A percentile compares a stretch with the other conserved stretches of the same genome.
These are phyloP conservation scores for Lagothrix lagotricha DNA, from an alignment of 2,797 vertebrate genomes.

Conservation along the genomic window DNA sequence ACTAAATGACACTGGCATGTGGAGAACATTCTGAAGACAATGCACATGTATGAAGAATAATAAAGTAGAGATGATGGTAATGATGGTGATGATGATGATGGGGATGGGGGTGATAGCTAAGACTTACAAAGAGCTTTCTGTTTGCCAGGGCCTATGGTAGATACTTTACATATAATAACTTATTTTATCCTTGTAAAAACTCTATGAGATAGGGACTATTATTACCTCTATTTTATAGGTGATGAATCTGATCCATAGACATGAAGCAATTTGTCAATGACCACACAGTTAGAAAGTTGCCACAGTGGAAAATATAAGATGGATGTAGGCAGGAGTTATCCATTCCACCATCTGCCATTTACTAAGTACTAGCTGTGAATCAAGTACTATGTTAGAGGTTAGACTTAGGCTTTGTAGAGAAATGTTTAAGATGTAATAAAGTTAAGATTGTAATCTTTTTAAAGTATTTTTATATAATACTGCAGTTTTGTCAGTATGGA, in stretches of 20 bases:
- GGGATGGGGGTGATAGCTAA: too few species aligned
- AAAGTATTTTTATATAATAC: neutral
- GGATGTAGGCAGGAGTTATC: neutral
- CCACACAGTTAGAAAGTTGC: neutral
- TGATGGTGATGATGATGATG: neutral
- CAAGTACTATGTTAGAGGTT: neutral
- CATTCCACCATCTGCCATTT: neutral
- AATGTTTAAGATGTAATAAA: neutral
- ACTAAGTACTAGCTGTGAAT: neutral
- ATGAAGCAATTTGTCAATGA: neutral
- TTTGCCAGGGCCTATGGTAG: neutral
- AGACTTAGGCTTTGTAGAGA: neutral
- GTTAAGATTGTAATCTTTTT: neutral
- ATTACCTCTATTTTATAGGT: neutral
- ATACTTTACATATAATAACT: neutral
- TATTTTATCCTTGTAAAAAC: neutral
- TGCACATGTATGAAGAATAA: neutral
- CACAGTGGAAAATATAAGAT: neutral
- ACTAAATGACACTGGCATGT: neutral
- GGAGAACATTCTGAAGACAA: neutral
- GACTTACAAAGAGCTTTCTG: neutral
- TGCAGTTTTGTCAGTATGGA: neutral
- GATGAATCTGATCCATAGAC: neutral
- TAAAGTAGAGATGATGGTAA: neutral
- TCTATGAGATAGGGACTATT: neutral